These are phyloP conservation scores for Phoenicopterus ruber DNA, from an alignment of 2,113 vertebrate species.

Conservation along the genomic window DNA sequence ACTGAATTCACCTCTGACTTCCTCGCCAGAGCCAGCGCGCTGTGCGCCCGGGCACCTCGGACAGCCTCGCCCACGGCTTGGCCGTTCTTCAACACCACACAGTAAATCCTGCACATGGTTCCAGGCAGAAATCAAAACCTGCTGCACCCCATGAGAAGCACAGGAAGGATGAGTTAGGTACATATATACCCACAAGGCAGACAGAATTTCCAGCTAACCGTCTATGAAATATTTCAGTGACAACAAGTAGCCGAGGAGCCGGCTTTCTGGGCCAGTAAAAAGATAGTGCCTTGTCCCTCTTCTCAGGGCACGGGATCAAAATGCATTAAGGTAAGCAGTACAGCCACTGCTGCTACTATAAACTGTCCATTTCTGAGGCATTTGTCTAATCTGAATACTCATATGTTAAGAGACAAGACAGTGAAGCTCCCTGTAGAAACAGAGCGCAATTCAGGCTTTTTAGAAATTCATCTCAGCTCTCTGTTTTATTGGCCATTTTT, in stretches of 20 bases:
- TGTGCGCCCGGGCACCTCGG: not conserved
- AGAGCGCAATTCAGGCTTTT: not conserved
- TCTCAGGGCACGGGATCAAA: not conserved
- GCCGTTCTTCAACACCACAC: not conserved
- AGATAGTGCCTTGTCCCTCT: not conserved
- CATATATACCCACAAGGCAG: not conserved
- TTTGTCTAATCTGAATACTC: not conserved
- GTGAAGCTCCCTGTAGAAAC: not conserved
- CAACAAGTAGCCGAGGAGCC: not conserved
- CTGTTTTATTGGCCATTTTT: not conserved
- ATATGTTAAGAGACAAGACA: not conserved
- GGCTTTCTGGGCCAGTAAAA: not conserved
- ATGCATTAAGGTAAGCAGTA: not conserved
- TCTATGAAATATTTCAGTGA: not conserved
- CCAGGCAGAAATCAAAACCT: not conserved
- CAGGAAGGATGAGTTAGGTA: not conserved
- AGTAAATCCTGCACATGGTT: not conserved
- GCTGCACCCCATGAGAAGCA: not conserved
- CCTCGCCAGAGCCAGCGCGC: not conserved
- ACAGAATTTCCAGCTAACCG: not conserved
- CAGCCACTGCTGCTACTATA: not conserved
- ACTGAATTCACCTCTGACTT: not conserved
- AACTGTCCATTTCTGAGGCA: not conserved
- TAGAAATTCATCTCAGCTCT: slow-evolving; percentile 31
- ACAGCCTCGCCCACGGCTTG: not conserved